These are phyloP conservation scores for Pinctada fucata DNA, from an alignment of 2,888 invertebrate species.

Conservation along the genomic window DNA sequence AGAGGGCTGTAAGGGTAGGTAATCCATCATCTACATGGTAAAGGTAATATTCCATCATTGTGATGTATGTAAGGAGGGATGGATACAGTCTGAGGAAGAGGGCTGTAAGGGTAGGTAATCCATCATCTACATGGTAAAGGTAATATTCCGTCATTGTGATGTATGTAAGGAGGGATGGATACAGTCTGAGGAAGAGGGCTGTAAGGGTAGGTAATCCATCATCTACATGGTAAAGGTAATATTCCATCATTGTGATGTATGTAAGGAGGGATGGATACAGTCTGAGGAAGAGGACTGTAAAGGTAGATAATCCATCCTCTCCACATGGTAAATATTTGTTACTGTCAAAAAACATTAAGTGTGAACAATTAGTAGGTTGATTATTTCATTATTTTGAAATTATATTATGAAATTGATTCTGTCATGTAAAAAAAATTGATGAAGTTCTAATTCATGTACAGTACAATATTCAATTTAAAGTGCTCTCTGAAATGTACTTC, in stretches of 20 bases:
- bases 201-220: conserved; percentile 76
- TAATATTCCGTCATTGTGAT: conserved; percentile 77
- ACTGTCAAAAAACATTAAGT: too few relatives aligned
- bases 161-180: conserved; percentile 86
- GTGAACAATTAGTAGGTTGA: too few relatives aligned
- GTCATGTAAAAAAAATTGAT: too few relatives aligned
- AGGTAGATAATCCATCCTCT: conserved; percentile 52
- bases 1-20: conserved; percentile 83
- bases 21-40: too few relatives aligned
- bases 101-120: conserved; percentile 81
- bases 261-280: conserved; percentile 86
- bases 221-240: too few relatives aligned
- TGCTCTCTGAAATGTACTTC: too few relatives aligned
- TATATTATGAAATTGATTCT: too few relatives aligned
- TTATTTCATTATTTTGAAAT: too few relatives aligned
- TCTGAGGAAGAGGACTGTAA: conserved; percentile 86
- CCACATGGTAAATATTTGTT: too few relatives aligned
- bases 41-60: conserved; percentile 74
- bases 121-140: too few relatives aligned
- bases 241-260: conserved; percentile 79
- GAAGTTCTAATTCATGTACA: too few relatives aligned
- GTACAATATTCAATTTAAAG: too few relatives aligned
- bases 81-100: conserved; percentile 84
- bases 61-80: conserved; percentile 84
- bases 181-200: conserved; percentile 86